phyloP scores from a whole-genome alignment of 2,797 vertebrate species.

The Etheostoma perlongum region DNA sequence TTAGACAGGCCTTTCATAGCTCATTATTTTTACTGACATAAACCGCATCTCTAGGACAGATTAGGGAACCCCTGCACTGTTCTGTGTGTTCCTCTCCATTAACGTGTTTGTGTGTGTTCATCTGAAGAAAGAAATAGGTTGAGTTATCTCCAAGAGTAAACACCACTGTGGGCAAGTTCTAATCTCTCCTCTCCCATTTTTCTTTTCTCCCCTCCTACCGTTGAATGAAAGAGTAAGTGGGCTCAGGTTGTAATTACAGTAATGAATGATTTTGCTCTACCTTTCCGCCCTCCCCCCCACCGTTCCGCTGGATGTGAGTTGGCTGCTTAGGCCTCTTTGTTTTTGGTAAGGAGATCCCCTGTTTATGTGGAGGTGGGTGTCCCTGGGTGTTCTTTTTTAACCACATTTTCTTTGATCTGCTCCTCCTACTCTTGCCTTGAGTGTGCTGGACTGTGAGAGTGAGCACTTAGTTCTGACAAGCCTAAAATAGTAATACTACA shows the following conservation, averaged over 20 bases:
- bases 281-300: slow-evolving; percentile 67
- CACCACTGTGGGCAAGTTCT: slow-evolving; percentile 52
- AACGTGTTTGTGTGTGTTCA: slow-evolving; percentile 17
- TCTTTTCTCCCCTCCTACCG: slow-evolving; percentile 42
- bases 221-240: slow-evolving; percentile 81
- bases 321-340: slow-evolving; percentile 73
- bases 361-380: slow-evolving; percentile 81
- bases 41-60: slow-evolving; percentile 59
- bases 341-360: slow-evolving; percentile 83
- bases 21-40: slow-evolving; percentile 57
- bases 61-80: slow-evolving; percentile 43
- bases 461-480: slow-evolving; percentile 26
- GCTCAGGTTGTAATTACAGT: slow-evolving; percentile 84
- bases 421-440: slow-evolving; percentile 57
- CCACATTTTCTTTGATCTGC: slow-evolving; percentile 75
- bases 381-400: slow-evolving; percentile 74
- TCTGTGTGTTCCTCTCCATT: slow-evolving; percentile 30
- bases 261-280: slow-evolving; percentile 83
- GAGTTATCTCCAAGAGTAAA: slow-evolving; percentile 52
- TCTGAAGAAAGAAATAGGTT: slow-evolving; percentile 29
- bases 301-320: slow-evolving; percentile 75
- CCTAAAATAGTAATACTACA: background rate
- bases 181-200: slow-evolving; percentile 60
- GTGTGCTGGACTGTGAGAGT: slow-evolving; percentile 35
- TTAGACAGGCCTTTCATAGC: slow-evolving; percentile 57